Percentiles rank a stretch among this genome's conserved stretches.
Evolutionary conservation across 2,113 vertebrate genomes (phyloP).

Genomic region (Ginglymostoma cirratum): DNA sequence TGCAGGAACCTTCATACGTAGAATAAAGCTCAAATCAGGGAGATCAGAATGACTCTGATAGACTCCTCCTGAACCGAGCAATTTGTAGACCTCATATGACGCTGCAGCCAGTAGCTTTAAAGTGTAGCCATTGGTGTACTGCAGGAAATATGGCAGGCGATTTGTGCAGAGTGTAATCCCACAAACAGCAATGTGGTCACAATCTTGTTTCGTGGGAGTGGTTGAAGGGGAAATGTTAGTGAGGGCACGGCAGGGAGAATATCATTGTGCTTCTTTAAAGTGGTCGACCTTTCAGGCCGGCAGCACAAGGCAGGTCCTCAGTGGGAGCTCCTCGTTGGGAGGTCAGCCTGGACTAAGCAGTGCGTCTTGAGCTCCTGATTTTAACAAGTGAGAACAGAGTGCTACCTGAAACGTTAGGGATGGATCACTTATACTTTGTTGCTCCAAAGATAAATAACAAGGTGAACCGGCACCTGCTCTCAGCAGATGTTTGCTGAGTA

Average conservation of each 20-base stretch:
- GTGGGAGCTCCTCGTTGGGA: background rate
- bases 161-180: background rate
- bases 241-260: background rate
- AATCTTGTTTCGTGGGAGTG: background rate
- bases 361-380: background rate
- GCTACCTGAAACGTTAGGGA: background rate
- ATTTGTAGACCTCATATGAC: background rate
- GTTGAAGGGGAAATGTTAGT: background rate
- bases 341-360: background rate
- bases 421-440: background rate
- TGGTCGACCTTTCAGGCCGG: background rate
- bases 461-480: background rate
- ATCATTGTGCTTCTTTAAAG: background rate
- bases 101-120: background rate
- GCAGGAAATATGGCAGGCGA: background rate
- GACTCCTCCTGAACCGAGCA: background rate
- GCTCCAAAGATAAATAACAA: background rate
- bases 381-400: background rate
- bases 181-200: background rate
- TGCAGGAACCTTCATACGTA: background rate
- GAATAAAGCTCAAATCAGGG: background rate
- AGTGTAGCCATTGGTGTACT: background rate
- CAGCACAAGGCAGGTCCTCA: background rate
- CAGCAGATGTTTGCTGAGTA: background rate
- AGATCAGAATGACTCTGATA: background rate